These are phyloP conservation scores for Leucania comma DNA, from an alignment of 2,888 invertebrate genomes.

Conservation along the genomic window DNA sequence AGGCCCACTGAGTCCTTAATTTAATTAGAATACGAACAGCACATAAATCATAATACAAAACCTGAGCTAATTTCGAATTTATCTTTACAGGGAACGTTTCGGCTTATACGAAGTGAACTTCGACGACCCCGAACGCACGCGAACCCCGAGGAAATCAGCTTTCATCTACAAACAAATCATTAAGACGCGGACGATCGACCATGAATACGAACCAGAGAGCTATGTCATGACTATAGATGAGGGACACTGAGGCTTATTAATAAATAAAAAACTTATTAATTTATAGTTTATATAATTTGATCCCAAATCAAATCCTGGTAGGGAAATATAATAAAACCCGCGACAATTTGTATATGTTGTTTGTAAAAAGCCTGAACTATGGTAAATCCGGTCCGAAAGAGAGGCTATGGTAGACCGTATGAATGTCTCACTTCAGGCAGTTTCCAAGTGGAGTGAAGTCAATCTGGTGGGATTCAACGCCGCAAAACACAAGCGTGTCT, in stretches of 20 bases:
- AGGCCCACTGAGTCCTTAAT: too few species aligned
- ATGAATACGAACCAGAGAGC: constrained; percentile 61
- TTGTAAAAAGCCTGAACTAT: too few species aligned
- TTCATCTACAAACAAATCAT: constrained; percentile 68
- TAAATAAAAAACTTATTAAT: constrained; percentile 33
- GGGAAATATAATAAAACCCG: constrained; percentile 36
- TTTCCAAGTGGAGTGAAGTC: too few species aligned
- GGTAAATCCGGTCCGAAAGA: too few species aligned
- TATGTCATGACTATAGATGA: constrained; percentile 64
- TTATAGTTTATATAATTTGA: constrained; percentile 65
- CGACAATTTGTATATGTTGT: constrained; percentile 37
- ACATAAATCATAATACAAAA: not conserved
- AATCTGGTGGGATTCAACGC: too few species aligned
- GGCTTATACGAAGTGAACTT: constrained; percentile 67
- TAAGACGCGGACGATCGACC: constrained; percentile 60
- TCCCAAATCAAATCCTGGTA: constrained; percentile 61
- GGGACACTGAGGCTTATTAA: constrained; percentile 25
- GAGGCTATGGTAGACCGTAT: too few species aligned
- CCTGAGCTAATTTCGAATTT: not conserved
- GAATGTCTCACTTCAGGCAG: too few species aligned
- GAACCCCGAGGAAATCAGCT: constrained; percentile 66
- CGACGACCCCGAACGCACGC: constrained; percentile 61
- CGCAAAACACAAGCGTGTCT: too few species aligned
- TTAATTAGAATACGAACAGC: not conserved
- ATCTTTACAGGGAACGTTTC: constrained; percentile 64